phyloP scores from a whole-genome alignment of 1,140 invertebrate genomes.

The Drosophila triauraria region DNA sequence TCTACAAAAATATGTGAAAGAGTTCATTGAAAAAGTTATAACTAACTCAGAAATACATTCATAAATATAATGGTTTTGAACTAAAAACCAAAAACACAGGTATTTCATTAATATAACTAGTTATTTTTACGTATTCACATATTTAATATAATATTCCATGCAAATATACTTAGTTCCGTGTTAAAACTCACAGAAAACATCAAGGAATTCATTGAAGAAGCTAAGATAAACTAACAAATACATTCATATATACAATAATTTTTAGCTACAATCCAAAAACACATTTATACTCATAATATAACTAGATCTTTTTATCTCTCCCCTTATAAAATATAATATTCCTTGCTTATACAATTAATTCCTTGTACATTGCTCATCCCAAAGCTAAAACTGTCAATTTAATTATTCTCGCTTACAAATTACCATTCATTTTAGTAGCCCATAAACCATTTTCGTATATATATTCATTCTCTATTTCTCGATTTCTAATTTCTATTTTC shows the following conservation, averaged over 20 bases:
- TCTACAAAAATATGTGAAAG: no score
- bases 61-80: no score
- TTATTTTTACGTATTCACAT: no score
- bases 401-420: constrained; percentile 14
- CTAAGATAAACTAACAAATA: background rate
- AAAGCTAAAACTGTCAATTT: background rate
- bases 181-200: background rate
- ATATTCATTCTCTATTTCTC: background rate
- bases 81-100: no score
- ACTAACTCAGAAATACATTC: background rate
- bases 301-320: background rate
- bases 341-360: background rate
- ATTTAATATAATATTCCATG: no score
- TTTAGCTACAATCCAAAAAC: no score
- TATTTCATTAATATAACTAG: no score
- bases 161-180: no score
- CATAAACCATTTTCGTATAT: constrained; percentile 17
- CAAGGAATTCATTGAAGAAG: background rate
- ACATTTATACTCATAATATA: no score
- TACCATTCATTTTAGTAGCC: constrained; percentile 25
- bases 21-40: no score
- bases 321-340: background rate
- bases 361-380: background rate
- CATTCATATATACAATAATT: no score
- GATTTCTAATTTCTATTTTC: constrained; percentile 8